phyloP scores from a whole-genome alignment of 1,140 invertebrate species.

The Euborellia annulipes region DNA sequence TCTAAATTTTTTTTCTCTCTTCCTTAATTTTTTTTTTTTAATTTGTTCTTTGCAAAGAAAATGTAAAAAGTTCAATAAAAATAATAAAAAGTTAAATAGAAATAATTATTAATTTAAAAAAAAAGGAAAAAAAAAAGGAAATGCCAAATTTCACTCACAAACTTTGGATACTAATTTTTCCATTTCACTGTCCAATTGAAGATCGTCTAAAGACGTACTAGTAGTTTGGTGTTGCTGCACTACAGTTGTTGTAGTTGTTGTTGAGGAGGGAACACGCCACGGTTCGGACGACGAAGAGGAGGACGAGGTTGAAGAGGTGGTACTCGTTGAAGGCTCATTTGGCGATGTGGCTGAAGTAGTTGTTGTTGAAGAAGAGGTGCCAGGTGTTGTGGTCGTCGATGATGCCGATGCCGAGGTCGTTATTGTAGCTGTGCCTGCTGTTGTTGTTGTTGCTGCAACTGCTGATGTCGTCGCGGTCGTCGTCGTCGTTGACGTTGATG shows the following conservation, averaged over 20 bases:
- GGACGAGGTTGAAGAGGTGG: neutral
- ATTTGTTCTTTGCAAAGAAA: too few relatives aligned
- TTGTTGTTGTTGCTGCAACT: slow-evolving; percentile 1
- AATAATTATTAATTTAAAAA: too few relatives aligned
- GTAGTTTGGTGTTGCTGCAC: neutral
- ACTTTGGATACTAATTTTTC: slow-evolving; percentile 58
- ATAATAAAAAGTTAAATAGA: too few relatives aligned
- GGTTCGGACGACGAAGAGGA: neutral
- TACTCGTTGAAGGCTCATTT: neutral
- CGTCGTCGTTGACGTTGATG: slow-evolving; percentile 26
- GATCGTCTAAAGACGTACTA: slow-evolving; percentile 18
- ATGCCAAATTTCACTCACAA: slow-evolving; percentile 30
- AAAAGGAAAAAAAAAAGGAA: neutral
- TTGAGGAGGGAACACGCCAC: neutral
- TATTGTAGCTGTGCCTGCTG: slow-evolving; percentile 21
- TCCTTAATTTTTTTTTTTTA: too few relatives aligned
- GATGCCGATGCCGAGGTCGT: slow-evolving; percentile 17
- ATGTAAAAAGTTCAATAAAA: too few relatives aligned
- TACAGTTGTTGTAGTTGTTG: neutral
- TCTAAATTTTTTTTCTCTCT: too few relatives aligned
- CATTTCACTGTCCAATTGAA: slow-evolving; percentile 50
- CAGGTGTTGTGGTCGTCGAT: slow-evolving; percentile 1
- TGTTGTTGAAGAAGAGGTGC: too few relatives aligned
- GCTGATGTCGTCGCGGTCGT: slow-evolving; percentile 20
- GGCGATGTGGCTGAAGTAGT: slow-evolving; percentile 16